Evolutionary conservation across 1,140 invertebrate species (phyloP).

Genomic region (Drosophila azteca): DNA sequence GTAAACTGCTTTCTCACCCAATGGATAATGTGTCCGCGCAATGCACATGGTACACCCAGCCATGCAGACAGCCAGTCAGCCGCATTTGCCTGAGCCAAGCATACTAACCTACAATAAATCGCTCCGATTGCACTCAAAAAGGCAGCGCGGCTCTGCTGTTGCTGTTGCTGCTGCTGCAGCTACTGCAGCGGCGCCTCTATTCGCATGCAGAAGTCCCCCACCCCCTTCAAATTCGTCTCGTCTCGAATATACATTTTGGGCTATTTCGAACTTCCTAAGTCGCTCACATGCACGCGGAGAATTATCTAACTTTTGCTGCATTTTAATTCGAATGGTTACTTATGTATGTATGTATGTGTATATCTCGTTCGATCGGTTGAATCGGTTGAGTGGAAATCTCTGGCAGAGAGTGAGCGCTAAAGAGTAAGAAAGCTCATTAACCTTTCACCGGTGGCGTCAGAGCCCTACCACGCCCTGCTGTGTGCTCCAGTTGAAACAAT

Average conservation of each 20-base stretch:
- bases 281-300: constrained; percentile 27
- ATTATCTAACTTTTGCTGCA: constrained; percentile 31
- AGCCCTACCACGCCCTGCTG: too few species aligned
- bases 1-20: constrained; percentile 67
- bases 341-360: background rate
- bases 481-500: too few species aligned
- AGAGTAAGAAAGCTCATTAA: too few species aligned
- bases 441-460: too few species aligned
- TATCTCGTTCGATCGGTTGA: background rate
- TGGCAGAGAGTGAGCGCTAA: too few species aligned
- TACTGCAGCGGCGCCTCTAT: background rate
- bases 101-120: constrained; percentile 49
- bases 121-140: background rate
- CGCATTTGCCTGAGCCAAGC: constrained; percentile 7
- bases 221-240: too few species aligned
- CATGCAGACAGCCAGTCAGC: too few species aligned
- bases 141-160: too few species aligned
- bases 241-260: constrained; percentile 20
- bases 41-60: background rate
- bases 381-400: background rate
- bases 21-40: constrained; percentile 43
- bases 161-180: too few species aligned
- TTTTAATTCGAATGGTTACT: constrained; percentile 28
- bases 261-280: constrained; percentile 32
- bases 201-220: constrained; percentile 1